Evolutionary conservation across 2,888 invertebrate species (phyloP), one percentile per base, ranked within the genome.

Genomic region (Scaptomyza polygonia): DNA sequence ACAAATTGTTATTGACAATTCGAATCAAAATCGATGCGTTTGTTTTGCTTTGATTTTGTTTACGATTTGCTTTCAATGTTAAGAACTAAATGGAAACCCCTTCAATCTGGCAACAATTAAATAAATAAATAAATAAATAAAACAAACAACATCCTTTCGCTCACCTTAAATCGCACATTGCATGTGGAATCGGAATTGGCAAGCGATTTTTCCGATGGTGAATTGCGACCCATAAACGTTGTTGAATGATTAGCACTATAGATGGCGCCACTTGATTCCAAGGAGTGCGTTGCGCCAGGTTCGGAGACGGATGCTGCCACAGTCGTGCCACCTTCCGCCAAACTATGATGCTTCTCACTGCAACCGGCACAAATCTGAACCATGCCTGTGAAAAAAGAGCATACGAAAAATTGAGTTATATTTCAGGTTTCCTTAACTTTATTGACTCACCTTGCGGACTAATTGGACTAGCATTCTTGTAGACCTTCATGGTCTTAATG

Each of bases 321-420:
- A 16, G 89, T 80, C 7, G 77, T 79, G 47, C 91, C 92, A 67
- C 92, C 91, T 81, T 93, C 93, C 56, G 91, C 91, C 77, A 91
- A 85, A 78, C 92, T 92, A 78, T 93, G 93, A 79, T 94, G 94
- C 87, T 94, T 94, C 92, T 96, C 96, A 92, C 96, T 95, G 93
- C 98, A 98, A 82, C 95, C 94, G 86, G 96, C 95, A 92, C 96
- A 96, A 87, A 97, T 96, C 93, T 96, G 96, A 77, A 96, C 96
- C 95, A 96, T 95, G 79, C 95, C 94, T 94, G n/a, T n/a, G n/a
- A n/a, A n/a, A n/a, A 89, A 2, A 88, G 2, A 76, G n/a, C n/a
- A n/a, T n/a, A n/a, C n/a, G n/a, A n/a, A n/a, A n/a, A n/a, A n/a
- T n/a, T n/a, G n/a, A n/a, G n/a, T n/a, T n/a, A n/a, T n/a, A n/a